These are phyloP conservation scores for Borostomias antarcticus DNA, from an alignment of 2,797 vertebrate genomes.

Conservation along the genomic window DNA sequence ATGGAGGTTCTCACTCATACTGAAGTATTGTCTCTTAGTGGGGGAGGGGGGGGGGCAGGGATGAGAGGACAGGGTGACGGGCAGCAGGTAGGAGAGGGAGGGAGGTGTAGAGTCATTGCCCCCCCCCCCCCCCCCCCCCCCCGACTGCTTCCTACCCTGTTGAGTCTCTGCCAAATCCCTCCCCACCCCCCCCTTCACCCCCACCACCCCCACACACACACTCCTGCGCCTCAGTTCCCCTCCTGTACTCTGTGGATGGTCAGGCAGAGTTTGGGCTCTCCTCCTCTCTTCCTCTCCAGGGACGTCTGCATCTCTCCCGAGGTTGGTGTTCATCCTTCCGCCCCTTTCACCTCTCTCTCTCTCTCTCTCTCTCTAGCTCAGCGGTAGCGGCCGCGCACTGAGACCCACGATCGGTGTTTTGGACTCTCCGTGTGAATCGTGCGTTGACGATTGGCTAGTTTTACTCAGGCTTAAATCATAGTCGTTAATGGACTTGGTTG, in stretches of 20 bases:
- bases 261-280: constrained; percentile 36
- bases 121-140: neutral
- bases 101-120: constrained; percentile 19
- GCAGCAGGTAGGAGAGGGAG: constrained; percentile 33
- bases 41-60: neutral
- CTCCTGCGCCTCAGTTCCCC: constrained; percentile 2
- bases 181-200: no score
- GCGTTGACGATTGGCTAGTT: no score
- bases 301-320: constrained; percentile 57
- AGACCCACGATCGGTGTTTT: no score
- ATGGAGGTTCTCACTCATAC: neutral
- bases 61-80: neutral
- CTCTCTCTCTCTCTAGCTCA: constrained; percentile 25
- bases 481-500: neutral
- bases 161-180: constrained; percentile 52
- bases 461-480: no score
- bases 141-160: constrained; percentile 9
- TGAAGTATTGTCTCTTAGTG: neutral
- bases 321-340: constrained; percentile 58
- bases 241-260: constrained; percentile 42
- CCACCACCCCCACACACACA: constrained; percentile 3
- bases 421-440: no score
- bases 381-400: neutral
- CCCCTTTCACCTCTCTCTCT: no score
- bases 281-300: constrained; percentile 33